phyloP scores from a whole-genome alignment of 1,140 invertebrate genomes.

The Prorops nasuta region DNA sequence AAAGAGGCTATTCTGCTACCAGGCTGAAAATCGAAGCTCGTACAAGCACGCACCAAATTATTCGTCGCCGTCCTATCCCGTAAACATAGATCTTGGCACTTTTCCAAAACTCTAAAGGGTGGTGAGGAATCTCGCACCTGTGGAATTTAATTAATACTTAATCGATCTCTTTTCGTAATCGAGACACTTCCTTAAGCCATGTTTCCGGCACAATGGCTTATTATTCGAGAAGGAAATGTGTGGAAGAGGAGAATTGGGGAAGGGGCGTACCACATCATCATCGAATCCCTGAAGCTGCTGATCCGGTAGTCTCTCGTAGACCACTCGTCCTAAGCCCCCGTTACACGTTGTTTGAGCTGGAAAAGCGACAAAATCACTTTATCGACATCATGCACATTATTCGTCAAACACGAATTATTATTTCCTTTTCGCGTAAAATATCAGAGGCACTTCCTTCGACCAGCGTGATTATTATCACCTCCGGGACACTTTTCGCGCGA shows the following conservation, averaged over 20 bases:
- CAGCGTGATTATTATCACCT: not conserved
- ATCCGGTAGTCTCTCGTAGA: slow-evolving; percentile 85
- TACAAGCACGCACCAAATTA: slow-evolving; percentile 77
- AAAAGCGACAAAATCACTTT: slow-evolving; percentile 20
- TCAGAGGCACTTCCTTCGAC: not conserved
- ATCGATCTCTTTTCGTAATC: no score
- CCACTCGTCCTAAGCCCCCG: slow-evolving; percentile 77
- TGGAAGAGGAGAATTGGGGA: no score
- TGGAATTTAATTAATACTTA: no score
- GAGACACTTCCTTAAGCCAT: no score
- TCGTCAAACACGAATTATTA: slow-evolving; percentile 16
- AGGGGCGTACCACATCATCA: slow-evolving; percentile 74
- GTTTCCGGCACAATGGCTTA: no score
- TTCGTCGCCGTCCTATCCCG: slow-evolving; percentile 76
- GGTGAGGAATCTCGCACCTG: slow-evolving; percentile 76
- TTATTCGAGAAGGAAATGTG: no score
- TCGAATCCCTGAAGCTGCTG: slow-evolving; percentile 85
- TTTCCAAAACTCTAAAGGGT: slow-evolving; percentile 81
- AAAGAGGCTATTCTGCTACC: slow-evolving; percentile 79
- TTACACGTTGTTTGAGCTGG: slow-evolving; percentile 88
- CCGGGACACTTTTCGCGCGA: slow-evolving; percentile 15
- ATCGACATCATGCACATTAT: slow-evolving; percentile 4
- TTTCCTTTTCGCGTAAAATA: slow-evolving; percentile 11
- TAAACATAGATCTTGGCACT: slow-evolving; percentile 81
- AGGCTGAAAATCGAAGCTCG: slow-evolving; percentile 87